Conservation (phyloP, 2,113 vertebrate species). For the Alexandromys fortis region DNA sequence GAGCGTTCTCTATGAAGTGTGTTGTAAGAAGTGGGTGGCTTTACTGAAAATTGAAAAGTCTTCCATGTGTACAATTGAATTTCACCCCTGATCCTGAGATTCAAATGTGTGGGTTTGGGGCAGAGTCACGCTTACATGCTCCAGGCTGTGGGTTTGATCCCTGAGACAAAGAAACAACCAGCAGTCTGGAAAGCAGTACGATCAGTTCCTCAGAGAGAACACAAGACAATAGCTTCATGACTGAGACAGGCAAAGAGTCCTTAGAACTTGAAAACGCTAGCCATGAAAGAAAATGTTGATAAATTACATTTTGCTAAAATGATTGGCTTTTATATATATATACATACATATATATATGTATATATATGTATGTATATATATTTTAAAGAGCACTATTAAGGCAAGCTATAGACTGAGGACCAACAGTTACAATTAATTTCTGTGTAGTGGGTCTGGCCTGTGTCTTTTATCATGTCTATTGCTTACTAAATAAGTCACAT, state of each 20-base stretch:
- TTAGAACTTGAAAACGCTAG: background rate
- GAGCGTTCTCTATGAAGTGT: background rate
- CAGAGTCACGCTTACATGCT: background rate
- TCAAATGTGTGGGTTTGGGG: background rate
- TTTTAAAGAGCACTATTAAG: background rate
- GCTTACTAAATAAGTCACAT: background rate
- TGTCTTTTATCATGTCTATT: background rate
- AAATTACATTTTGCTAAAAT: constrained; percentile 21
- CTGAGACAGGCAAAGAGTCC: background rate
- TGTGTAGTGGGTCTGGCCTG: background rate
- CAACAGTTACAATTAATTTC: background rate
- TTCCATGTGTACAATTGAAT: background rate
- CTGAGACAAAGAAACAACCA: background rate
- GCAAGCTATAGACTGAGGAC: background rate
- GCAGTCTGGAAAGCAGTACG: background rate
- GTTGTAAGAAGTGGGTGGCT: too few species aligned
- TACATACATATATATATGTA: too few species aligned
- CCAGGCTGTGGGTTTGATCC: background rate
- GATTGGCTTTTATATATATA: background rate
- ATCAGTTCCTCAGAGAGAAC: background rate
- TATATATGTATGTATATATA: too few species aligned
- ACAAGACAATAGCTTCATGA: background rate
- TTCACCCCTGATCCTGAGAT: background rate
- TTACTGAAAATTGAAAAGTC: background rate
- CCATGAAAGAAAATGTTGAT: background rate